phyloP scores from a whole-genome alignment of 2,797 vertebrate species.

The Gephyroberyx darwinii region DNA sequence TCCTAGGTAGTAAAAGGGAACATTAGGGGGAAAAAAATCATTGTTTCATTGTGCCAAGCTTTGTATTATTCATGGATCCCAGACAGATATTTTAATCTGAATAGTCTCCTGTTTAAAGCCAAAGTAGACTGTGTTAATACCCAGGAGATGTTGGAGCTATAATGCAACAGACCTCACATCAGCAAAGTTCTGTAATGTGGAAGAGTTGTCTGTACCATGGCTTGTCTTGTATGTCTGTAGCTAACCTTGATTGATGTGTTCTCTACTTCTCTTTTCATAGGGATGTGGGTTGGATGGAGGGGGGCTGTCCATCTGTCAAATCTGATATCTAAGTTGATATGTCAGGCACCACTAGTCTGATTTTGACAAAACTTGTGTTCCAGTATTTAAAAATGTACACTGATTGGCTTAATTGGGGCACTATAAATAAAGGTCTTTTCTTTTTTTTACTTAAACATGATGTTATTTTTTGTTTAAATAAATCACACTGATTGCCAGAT shows the following conservation, averaged over 20 bases:
- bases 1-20: not conserved
- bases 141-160: constrained; percentile 47
- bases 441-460: too few relatives aligned
- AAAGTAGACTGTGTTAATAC: constrained; percentile 55
- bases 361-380: too few relatives aligned
- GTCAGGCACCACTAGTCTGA: too few relatives aligned
- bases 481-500: too few relatives aligned
- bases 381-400: too few relatives aligned
- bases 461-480: too few relatives aligned
- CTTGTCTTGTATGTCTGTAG: constrained; percentile 33
- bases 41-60: constrained; percentile 51
- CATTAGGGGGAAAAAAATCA: constrained; percentile 54
- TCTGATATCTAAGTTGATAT: too few relatives aligned
- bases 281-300: too few relatives aligned
- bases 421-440: too few relatives aligned
- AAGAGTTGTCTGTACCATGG: constrained; percentile 5
- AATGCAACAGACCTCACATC: constrained; percentile 50
- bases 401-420: too few relatives aligned
- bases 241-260: constrained; percentile 42
- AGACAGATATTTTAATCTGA: constrained; percentile 65
- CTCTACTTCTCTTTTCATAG: constrained; percentile 4
- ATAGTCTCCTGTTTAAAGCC: constrained; percentile 48
- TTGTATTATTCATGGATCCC: constrained; percentile 56
- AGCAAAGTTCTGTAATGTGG: constrained; percentile 21
- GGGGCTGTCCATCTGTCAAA: too few relatives aligned